These are phyloP conservation scores for Melipona bicolor DNA, from an alignment of 2,888 invertebrate genomes.

Conservation along the genomic window DNA sequence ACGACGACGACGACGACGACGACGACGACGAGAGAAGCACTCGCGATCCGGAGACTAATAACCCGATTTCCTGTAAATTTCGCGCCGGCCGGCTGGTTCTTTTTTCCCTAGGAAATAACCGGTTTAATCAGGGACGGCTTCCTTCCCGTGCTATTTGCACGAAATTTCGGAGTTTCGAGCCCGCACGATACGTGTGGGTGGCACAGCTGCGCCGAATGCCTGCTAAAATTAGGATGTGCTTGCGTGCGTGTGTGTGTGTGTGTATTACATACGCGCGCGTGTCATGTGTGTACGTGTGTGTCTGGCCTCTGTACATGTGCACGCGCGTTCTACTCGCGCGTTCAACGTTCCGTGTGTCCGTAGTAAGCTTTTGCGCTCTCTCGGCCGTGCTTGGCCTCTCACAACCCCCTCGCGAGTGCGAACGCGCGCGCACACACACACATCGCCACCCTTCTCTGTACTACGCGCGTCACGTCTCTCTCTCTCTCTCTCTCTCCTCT, in stretches of 20 bases:
- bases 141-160: conserved; percentile 75
- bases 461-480: conserved; percentile 17
- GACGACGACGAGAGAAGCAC: neutral
- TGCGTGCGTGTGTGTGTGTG: conserved; percentile 54
- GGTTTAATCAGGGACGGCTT: conserved; percentile 74
- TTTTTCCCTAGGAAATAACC: conserved; percentile 73
- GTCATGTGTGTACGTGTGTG: conserved; percentile 15
- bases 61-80: conserved; percentile 74
- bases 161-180: conserved; percentile 76
- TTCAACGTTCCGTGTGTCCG: conserved; percentile 40
- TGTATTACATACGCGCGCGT: neutral
- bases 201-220: conserved; percentile 80
- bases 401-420: neutral
- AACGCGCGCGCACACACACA: conserved; percentile 6
- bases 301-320: conserved; percentile 32
- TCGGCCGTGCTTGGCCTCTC: conserved; percentile 60
- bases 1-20: conserved; percentile 15
- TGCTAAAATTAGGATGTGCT: conserved; percentile 78
- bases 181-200: conserved; percentile 72
- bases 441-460: conserved; percentile 12
- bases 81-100: conserved; percentile 47
- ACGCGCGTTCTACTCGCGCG: conserved; percentile 20
- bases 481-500: conserved; percentile 19
- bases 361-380: conserved; percentile 62
- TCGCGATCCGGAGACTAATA: conserved; percentile 68